These are phyloP conservation scores for Procavia capensis DNA, from an alignment of 2,113 vertebrate species.

Conservation along the genomic window DNA sequence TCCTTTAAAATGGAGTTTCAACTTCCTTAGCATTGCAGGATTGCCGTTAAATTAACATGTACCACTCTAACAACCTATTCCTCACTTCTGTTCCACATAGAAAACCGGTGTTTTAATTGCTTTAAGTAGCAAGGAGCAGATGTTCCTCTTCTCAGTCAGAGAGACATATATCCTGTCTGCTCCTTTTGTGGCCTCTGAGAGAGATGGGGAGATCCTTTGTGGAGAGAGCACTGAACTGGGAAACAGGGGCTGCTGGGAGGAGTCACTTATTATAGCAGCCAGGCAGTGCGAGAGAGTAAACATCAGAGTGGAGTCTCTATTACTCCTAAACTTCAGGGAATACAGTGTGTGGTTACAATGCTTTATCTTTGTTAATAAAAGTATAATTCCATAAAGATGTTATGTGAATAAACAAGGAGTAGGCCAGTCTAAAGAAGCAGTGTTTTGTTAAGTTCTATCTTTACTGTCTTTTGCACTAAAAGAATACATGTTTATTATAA, in stretches of 20 bases:
- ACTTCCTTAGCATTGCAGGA: not conserved
- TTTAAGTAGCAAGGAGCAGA: not conserved
- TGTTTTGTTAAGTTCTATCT: slow-evolving; percentile 16
- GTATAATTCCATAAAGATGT: not conserved
- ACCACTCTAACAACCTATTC: not conserved
- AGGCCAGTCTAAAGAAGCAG: not conserved
- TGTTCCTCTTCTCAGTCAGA: not conserved
- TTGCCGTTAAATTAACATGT: not conserved
- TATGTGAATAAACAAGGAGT: not conserved
- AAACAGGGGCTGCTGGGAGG: not conserved
- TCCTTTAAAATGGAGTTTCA: slow-evolving; percentile 15
- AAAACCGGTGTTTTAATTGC: slow-evolving; percentile 24
- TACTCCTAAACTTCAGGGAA: not conserved
- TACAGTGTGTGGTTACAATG: not conserved
- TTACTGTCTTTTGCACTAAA: not conserved
- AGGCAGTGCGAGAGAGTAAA: too few relatives aligned
- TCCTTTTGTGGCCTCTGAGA: not conserved
- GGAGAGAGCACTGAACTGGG: not conserved
- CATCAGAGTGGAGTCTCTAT: fast-evolving
- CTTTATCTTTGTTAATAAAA: not conserved
- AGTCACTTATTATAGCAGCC: not conserved
- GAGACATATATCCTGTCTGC: not conserved
- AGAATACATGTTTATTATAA: not conserved
- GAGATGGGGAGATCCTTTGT: not conserved
- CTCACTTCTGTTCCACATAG: not conserved